Percentiles rank a stretch among this genome's conserved stretches.
Conservation (phyloP, 2,888 invertebrate species). For the Xanthorhoe designata region DNA sequence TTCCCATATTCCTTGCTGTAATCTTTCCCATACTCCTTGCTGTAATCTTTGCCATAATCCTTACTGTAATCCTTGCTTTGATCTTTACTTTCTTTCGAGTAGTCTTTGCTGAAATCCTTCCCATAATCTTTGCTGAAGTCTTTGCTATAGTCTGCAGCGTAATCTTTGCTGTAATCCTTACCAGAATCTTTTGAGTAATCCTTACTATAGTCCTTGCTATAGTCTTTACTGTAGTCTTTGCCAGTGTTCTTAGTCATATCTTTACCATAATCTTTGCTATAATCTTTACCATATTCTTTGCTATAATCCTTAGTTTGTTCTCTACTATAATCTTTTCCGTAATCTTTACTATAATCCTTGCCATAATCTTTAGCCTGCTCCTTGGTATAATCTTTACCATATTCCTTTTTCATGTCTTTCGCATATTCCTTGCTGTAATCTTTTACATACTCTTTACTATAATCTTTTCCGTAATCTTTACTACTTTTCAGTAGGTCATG, state of each 20-base stretch:
- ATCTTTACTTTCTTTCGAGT: conserved; percentile 16
- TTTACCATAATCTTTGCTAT: conserved; percentile 37
- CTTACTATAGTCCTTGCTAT: conserved; percentile 40
- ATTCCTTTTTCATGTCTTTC: conserved; percentile 41
- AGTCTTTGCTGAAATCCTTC: conserved; percentile 23
- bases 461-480: conserved; percentile 40
- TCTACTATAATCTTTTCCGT: conserved; percentile 40
- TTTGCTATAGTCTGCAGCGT: conserved; percentile 52
- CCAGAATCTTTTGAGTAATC: conserved; percentile 39
- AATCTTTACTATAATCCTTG: conserved; percentile 37
- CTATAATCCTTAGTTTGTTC: conserved; percentile 34
- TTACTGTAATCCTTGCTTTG: conserved; percentile 36
- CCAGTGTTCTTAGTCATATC: conserved; percentile 34
- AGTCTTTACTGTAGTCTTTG: conserved; percentile 41
- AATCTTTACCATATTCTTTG: conserved; percentile 44
- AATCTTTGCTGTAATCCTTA: conserved; percentile 64
- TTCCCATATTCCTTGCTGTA: conserved; percentile 63
- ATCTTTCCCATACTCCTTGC: conserved; percentile 47
- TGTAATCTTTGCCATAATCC: conserved; percentile 7
- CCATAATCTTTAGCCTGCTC: conserved; percentile 35
- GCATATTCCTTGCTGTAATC: conserved; percentile 42
- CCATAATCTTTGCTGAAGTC: conserved; percentile 64
- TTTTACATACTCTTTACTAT: conserved; percentile 32
- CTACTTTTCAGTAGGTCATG: conserved; percentile 46
- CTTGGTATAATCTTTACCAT: conserved; percentile 32